phyloP scores from a whole-genome alignment of 2,888 invertebrate genomes.

The Athalia circularis region DNA sequence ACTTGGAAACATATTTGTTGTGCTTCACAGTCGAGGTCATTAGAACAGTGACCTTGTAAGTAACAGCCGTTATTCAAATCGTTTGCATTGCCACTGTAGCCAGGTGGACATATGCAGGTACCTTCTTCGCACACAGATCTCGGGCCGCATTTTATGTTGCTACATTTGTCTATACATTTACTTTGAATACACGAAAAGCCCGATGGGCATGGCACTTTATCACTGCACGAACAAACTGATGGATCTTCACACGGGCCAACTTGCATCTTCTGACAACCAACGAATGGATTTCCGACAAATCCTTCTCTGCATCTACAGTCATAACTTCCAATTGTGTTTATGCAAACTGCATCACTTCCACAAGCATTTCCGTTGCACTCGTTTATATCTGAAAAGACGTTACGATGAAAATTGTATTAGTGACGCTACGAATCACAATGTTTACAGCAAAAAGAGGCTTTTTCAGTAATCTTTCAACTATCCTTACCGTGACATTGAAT shows the following conservation, averaged over 20 bases:
- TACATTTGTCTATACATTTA: conserved; percentile 86
- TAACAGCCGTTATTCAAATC: conserved; percentile 84
- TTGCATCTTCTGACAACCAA: conserved; percentile 84
- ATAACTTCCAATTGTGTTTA: conserved; percentile 91
- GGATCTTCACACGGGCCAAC: conserved; percentile 84
- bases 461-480: background rate
- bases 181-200: conserved; percentile 86
- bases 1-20: conserved; percentile 93
- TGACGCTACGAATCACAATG: background rate
- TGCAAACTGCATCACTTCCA: conserved; percentile 90
- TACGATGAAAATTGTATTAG: background rate
- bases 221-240: conserved; percentile 82
- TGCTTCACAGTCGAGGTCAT: conserved; percentile 88
- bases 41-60: conserved; percentile 84
- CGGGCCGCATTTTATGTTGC: conserved; percentile 86
- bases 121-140: conserved; percentile 88
- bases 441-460: background rate
- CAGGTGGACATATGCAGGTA: conserved; percentile 86
- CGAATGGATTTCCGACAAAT: conserved; percentile 91
- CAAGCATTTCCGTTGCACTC: conserved; percentile 89
- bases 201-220: conserved; percentile 83
- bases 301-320: conserved; percentile 92
- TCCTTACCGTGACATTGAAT: conserved; percentile 83
- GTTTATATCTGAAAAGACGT: conserved; percentile 78
- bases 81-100: conserved; percentile 85